Evolutionary conservation across 2,888 invertebrate genomes (phyloP).

Genomic region (Panorpa germanica): DNA sequence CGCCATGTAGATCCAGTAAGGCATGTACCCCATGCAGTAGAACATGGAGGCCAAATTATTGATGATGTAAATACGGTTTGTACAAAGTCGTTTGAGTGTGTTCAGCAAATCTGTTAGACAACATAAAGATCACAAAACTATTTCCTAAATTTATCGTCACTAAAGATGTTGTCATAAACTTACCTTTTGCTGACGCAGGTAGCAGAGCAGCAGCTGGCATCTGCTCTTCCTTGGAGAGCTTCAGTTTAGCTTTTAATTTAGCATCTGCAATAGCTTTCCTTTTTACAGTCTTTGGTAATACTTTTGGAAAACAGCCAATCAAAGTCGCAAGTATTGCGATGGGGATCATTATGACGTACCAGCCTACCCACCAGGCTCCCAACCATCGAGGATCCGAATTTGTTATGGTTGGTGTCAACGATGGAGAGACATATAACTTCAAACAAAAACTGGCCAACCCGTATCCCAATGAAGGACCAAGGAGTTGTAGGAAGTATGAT

Average conservation of each 20-base stretch:
- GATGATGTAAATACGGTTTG: constrained; percentile 47
- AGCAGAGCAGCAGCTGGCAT: no score
- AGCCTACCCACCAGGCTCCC: constrained; percentile 68
- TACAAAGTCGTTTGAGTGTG: constrained; percentile 40
- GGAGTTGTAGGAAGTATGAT: constrained; percentile 43
- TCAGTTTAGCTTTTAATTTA: constrained; percentile 14
- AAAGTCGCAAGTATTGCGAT: constrained; percentile 33
- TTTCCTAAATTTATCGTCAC: background rate
- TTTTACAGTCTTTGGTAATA: constrained; percentile 42
- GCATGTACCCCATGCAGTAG: constrained; percentile 50
- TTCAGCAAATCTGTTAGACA: constrained; percentile 33
- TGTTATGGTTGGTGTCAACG: constrained; percentile 40
- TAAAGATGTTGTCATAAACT: no score
- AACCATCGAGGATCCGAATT: constrained; percentile 56
- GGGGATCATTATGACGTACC: constrained; percentile 39
- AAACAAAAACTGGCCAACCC: constrained; percentile 42
- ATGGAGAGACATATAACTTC: constrained; percentile 43
- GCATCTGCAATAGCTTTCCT: constrained; percentile 23
- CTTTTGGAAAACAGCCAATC: constrained; percentile 38
- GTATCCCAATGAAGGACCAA: constrained; percentile 51
- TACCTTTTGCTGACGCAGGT: constrained; percentile 26
- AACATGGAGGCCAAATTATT: constrained; percentile 56
- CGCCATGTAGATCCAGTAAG: constrained; percentile 64
- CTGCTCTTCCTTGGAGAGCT: no score
- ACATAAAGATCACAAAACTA: constrained; percentile 12